A percentile compares a stretch with the other conserved stretches of the same genome.
Conservation (phyloP, 53 echinoderm and acorn worm species). For the Paelopatides confundens region DNA sequence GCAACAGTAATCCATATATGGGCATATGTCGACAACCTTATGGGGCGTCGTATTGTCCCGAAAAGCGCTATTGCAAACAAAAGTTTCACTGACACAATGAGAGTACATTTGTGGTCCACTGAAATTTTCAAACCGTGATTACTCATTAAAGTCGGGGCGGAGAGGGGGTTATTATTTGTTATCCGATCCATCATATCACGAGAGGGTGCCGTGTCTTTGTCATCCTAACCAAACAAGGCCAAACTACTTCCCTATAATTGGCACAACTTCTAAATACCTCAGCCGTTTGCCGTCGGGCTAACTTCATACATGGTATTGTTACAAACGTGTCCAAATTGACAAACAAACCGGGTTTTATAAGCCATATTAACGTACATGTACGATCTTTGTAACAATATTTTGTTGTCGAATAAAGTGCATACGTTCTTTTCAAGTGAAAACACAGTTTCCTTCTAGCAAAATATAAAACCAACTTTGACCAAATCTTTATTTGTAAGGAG, state of each 20-base stretch:
- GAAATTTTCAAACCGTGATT: neutral
- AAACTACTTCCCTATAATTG: neutral
- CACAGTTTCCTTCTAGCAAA: neutral
- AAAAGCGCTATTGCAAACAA: neutral
- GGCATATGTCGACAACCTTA: neutral
- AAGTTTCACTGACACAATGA: constrained; percentile 5
- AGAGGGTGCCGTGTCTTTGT: neutral
- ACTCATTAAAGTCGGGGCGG: neutral
- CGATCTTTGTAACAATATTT: neutral
- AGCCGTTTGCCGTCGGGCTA: neutral
- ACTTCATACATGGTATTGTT: neutral
- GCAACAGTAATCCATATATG: too few relatives aligned
- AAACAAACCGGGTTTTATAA: neutral
- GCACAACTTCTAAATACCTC: neutral
- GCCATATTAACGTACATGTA: neutral
- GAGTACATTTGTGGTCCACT: neutral
- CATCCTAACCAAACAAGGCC: neutral
- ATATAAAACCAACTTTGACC: too few relatives aligned
- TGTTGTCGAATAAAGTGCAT: neutral
- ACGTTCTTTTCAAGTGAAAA: neutral
- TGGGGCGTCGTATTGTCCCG: constrained; percentile 17
- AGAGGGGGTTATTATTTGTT: constrained; percentile 15
- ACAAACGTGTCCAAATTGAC: constrained; percentile 19
- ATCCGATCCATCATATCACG: constrained; percentile 1
- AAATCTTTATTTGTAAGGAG: too few relatives aligned